These are phyloP conservation scores for Caenorhabditis remanei DNA, from an alignment of 1,140 invertebrate species.

Conservation along the genomic window DNA sequence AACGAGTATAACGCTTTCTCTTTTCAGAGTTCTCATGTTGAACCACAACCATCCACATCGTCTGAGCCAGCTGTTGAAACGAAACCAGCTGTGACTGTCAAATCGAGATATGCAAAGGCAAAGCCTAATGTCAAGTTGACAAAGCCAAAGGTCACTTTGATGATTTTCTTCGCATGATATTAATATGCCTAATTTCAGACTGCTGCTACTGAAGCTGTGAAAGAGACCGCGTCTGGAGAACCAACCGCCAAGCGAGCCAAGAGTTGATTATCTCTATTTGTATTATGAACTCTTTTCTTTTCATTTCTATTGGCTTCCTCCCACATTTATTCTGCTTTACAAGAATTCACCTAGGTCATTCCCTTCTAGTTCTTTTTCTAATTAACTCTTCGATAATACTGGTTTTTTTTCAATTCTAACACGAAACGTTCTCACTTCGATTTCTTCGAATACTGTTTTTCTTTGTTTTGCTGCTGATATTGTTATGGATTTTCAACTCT, in stretches of 20 bases:
- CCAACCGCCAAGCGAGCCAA: not conserved
- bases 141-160: not conserved
- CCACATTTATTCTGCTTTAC: not conserved
- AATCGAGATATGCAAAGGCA: conserved; percentile 24
- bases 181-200: not conserved
- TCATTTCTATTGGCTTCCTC: not conserved
- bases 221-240: not conserved
- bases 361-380: not conserved
- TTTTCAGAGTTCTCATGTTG: too few relatives aligned
- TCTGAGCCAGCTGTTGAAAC: not conserved
- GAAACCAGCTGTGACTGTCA: not conserved
- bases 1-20: too few relatives aligned
- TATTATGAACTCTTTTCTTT: not conserved
- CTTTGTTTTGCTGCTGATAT: not conserved
- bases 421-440: not conserved
- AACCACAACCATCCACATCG: too few relatives aligned
- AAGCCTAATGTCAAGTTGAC: not conserved
- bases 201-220: not conserved
- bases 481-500: not conserved
- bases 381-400: not conserved
- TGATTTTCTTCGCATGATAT: not conserved
- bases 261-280: not conserved
- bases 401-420: conserved; percentile 39
- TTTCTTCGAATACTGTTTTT: not conserved
- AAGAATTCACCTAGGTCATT: not conserved